Evolutionary conservation across 2,797 vertebrate species (phyloP).

Genomic region (Pelochelys cantorii): DNA sequence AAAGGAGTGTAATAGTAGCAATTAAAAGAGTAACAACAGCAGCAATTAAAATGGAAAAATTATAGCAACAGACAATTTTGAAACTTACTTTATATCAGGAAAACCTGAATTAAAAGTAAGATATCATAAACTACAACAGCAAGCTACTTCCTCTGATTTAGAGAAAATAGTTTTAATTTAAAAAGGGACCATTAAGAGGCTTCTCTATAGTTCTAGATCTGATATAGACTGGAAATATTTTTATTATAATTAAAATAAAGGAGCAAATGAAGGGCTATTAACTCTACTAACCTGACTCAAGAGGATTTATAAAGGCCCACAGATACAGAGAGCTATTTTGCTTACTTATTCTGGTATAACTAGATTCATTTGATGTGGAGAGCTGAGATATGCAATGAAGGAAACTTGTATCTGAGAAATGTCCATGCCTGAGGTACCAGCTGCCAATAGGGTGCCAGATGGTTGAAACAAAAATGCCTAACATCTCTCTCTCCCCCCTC

Average conservation of each 20-base stretch:
- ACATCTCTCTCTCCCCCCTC: too few species aligned
- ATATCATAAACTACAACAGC: background rate
- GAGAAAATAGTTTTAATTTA: background rate
- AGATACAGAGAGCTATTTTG: background rate
- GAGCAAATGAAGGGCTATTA: background rate
- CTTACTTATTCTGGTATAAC: background rate
- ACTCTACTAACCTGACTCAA: background rate
- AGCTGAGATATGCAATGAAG: background rate
- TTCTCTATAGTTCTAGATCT: background rate
- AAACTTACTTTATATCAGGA: background rate
- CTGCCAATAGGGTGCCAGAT: too few species aligned
- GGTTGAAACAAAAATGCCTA: too few species aligned
- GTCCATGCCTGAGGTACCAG: accelerated
- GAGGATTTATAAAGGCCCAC: background rate
- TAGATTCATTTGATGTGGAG: background rate
- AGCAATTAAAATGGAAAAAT: background rate
- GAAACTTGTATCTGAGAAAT: background rate
- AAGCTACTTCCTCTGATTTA: constrained; percentile 5
- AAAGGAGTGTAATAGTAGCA: background rate
- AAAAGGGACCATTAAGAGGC: background rate
- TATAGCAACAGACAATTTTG: background rate
- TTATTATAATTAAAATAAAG: background rate
- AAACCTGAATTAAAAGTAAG: background rate
- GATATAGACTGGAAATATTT: background rate
- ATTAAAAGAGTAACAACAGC: background rate